Evolutionary conservation across 2,888 invertebrate species (phyloP).

Genomic region (Boloria euphrosyne): DNA sequence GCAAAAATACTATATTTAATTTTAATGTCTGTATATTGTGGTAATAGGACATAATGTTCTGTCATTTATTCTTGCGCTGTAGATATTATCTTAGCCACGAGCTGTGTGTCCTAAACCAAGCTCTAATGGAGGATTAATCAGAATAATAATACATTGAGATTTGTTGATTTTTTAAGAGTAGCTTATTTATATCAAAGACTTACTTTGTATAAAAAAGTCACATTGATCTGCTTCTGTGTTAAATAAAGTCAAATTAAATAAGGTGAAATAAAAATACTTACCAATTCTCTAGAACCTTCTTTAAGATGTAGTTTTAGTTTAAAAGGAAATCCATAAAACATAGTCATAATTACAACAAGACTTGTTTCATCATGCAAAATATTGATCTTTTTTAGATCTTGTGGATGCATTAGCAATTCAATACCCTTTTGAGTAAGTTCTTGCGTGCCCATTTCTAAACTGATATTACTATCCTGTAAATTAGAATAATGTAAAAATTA

Average conservation of each 20-base stretch:
- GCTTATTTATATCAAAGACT: too few species aligned
- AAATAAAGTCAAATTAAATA: background rate
- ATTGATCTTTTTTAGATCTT: constrained; percentile 48
- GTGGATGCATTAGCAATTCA: constrained; percentile 53
- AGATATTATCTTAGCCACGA: too few species aligned
- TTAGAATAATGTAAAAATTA: constrained; percentile 16
- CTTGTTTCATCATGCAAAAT: constrained; percentile 42
- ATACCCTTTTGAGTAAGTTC: constrained; percentile 55
- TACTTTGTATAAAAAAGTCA: too few species aligned
- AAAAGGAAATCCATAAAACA: constrained; percentile 53
- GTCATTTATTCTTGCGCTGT: too few species aligned
- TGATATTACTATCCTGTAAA: constrained; percentile 59
- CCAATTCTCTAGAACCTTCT: constrained; percentile 57
- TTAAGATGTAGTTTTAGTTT: constrained; percentile 50
- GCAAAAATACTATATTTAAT: too few species aligned
- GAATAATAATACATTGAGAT: too few species aligned
- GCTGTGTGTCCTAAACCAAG: too few species aligned
- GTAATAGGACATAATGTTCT: too few species aligned
- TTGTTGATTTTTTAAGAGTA: too few species aligned
- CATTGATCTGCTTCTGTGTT: too few species aligned
- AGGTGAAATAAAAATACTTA: constrained; percentile 36
- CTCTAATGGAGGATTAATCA: too few species aligned
- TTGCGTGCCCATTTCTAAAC: constrained; percentile 52
- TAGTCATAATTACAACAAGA: constrained; percentile 49
- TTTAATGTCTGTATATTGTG: too few species aligned